Percentiles rank a stretch among this genome's conserved stretches.
Evolutionary conservation across 1,140 invertebrate species (phyloP).

Genomic region (Leguminivora glycinivorella): DNA sequence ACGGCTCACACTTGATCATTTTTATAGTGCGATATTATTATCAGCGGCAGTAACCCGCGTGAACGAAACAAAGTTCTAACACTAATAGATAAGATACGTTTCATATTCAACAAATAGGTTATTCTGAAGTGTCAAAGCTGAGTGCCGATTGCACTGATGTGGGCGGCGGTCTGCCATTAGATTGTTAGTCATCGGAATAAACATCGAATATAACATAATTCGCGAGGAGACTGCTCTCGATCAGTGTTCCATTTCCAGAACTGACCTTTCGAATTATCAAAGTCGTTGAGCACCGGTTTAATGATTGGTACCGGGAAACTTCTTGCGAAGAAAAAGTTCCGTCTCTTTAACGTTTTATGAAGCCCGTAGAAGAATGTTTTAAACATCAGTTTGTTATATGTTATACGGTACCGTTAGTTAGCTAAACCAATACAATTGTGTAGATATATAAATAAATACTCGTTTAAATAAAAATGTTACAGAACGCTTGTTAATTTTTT

Average conservation of each 20-base stretch:
- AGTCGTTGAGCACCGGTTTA: background rate
- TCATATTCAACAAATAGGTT: conserved; percentile 37
- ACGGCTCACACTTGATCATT: conserved; percentile 8
- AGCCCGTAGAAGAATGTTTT: background rate
- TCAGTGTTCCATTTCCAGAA: conserved; percentile 38
- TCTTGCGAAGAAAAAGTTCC: background rate
- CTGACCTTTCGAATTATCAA: conserved; percentile 24
- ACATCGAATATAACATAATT: conserved; percentile 67
- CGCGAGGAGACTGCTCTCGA: conserved; percentile 52
- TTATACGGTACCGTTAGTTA: too few species aligned
- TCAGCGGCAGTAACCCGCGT: conserved; percentile 2
- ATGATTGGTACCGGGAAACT: background rate
- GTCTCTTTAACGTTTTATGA: background rate
- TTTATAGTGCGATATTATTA: conserved; percentile 28
- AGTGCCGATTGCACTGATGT: conserved; percentile 57
- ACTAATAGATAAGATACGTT: conserved; percentile 30
- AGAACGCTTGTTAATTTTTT: too few species aligned
- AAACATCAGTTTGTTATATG: background rate
- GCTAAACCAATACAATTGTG: too few species aligned
- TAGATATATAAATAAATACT: too few species aligned
- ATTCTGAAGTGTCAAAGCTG: conserved; percentile 56
- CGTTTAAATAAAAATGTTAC: too few species aligned
- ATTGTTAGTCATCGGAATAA: conserved; percentile 68
- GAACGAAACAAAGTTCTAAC: conserved; percentile 11
- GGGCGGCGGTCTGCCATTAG: conserved; percentile 57